These are phyloP conservation scores for Clinocottus analis DNA, from an alignment of 2,113 vertebrate genomes.

Conservation along the genomic window DNA sequence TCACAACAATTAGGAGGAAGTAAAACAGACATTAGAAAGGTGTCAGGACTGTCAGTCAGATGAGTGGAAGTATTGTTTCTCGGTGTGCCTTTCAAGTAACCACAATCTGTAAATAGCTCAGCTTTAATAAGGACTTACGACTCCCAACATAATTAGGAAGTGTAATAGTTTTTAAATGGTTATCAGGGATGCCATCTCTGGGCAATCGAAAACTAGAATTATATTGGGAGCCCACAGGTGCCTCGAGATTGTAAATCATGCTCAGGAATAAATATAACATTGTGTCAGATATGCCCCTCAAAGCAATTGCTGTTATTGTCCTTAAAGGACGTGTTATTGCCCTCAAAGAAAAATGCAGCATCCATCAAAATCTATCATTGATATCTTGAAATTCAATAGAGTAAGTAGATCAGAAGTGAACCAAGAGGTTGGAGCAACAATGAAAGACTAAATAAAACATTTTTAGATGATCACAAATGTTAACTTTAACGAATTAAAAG, in stretches of 20 bases:
- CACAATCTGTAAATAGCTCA: constrained; percentile 16
- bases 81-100: constrained; percentile 23
- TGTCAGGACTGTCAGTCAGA: constrained; percentile 11
- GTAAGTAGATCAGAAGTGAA: background rate
- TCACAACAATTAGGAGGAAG: constrained; percentile 57
- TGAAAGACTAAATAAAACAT: background rate
- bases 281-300: background rate
- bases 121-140: background rate
- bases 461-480: background rate
- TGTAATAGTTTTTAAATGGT: constrained; percentile 2
- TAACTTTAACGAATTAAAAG: background rate
- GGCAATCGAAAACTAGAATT: background rate
- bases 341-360: background rate
- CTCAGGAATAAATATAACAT: background rate
- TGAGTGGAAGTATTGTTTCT: background rate
- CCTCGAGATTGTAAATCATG: background rate
- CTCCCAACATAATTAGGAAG: background rate
- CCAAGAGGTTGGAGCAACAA: background rate
- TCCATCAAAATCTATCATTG: background rate
- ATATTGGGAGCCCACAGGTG: constrained; percentile 7
- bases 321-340: background rate
- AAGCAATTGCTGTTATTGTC: background rate
- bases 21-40: constrained; percentile 54
- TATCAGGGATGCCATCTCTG: constrained; percentile 1
- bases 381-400: background rate